Base-by-base conservation (phyloP, 2,113 vertebrate species). In the Psilopsiagon aurifrons region DNA sequence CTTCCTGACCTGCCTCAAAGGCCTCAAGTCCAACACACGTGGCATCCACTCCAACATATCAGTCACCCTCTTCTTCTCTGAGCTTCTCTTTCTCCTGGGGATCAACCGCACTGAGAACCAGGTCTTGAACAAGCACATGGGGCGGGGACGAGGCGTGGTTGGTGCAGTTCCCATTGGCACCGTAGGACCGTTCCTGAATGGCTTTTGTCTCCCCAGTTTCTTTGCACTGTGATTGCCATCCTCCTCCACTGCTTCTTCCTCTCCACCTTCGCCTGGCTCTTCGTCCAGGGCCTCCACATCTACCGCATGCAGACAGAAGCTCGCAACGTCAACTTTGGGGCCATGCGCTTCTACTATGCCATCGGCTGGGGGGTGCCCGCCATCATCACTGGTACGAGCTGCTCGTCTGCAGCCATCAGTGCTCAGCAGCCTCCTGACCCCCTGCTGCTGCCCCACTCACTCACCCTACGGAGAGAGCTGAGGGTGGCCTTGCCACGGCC, bases 281-380 rank as follows among this genome's bases (percentile, higher is more conserved):
- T 99, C 0, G 99, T 99, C 92, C 99, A 99, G 94, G 99, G 99
- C 41, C 99, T 99, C 75, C 99, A 99, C 91, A 98, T 99, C 96
- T 99, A 99, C 98, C 98, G 99, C 78, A 99, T 99, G 99, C 99
- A 99, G 97, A 99, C 99, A 0, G 99, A 99, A 97, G 99, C 98
- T 8, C 98, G 99, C 76, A 99, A 99, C 8, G 97, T 99, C 96
- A 99, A 99, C 98, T 99, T 98, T 0, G 99, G 99, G 6, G 99
- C 99, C 93, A 99, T 99, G 99, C 98, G 99, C 86, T 99, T 99
- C 98, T 99, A 99, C 97, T 99, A 99, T 0, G 99, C 99, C 95
- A 99, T 99, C 10, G 99, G 99, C 96, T 99, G 99, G 99, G 99
- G 99, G 0, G 99, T 99, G 41, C 99, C 99, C 0, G 99, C 99